Conservation (phyloP, 2,797 vertebrate genomes). For the Ictinia mississippiensis region DNA sequence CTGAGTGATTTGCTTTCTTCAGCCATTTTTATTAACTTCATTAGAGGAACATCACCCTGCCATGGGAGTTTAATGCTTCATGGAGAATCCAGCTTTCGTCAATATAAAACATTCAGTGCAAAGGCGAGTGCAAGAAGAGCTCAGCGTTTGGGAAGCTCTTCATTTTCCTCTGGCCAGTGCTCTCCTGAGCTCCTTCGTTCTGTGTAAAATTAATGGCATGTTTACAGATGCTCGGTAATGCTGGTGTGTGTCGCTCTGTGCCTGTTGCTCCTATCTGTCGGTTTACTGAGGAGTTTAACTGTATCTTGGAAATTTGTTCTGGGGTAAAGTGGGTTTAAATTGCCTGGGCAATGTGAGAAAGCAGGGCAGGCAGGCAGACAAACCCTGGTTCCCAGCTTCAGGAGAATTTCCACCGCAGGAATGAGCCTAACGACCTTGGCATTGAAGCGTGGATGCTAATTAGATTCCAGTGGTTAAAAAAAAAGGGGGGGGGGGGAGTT, state of each 20-base stretch:
- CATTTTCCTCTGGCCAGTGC: neutral
- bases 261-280: neutral
- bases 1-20: conserved; percentile 14
- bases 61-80: neutral
- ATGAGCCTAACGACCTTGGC: neutral
- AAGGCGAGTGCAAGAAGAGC: neutral
- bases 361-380: neutral
- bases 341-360: neutral
- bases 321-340: neutral
- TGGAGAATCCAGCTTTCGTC: neutral
- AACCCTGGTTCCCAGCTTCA: neutral
- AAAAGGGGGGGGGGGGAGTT: neutral
- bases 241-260: neutral
- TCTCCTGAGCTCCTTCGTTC: neutral
- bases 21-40: conserved; percentile 8
- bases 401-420: neutral
- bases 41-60: neutral
- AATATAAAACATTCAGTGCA: neutral
- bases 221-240: neutral
- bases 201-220: neutral
- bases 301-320: neutral
- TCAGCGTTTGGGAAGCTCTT: neutral
- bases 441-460: neutral
- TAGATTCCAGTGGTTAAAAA: neutral
- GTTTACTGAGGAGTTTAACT: neutral